Evolutionary conservation across 2,888 invertebrate genomes (phyloP).

Genomic region (Hartigia nigra): DNA sequence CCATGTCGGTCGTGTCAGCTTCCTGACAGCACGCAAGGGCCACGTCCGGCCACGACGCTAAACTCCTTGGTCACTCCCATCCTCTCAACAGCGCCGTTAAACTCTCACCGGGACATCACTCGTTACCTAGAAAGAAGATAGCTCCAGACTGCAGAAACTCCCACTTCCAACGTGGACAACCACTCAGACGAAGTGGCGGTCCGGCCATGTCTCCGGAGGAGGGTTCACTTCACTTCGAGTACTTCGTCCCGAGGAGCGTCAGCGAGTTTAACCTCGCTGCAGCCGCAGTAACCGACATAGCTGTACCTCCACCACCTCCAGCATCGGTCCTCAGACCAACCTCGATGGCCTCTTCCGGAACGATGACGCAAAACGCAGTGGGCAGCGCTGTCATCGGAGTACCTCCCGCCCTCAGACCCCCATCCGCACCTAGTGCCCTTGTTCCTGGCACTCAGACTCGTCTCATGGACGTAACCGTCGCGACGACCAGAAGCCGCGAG

Average conservation of each 20-base stretch:
- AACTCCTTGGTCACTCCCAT: slow-evolving; percentile 57
- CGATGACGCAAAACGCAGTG: slow-evolving; percentile 16
- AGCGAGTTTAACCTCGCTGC: slow-evolving; percentile 83
- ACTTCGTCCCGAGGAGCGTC: slow-evolving; percentile 85
- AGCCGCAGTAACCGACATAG: slow-evolving; percentile 72
- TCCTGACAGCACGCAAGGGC: slow-evolving; percentile 69
- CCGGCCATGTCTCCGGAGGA: slow-evolving; percentile 40
- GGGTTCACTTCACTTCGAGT: slow-evolving; percentile 70
- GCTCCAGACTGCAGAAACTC: slow-evolving; percentile 48
- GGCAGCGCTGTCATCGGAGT: slow-evolving; percentile 37
- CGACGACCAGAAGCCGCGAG: slow-evolving; percentile 70
- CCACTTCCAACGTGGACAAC: slow-evolving; percentile 75
- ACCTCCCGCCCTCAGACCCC: slow-evolving; percentile 46
- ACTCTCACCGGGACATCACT: slow-evolving; percentile 67
- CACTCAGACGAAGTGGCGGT: slow-evolving; percentile 73
- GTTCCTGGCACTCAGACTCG: slow-evolving; percentile 48
- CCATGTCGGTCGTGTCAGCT: slow-evolving; percentile 65
- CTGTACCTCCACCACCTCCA: slow-evolving; percentile 67
- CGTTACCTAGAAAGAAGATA: slow-evolving; percentile 67
- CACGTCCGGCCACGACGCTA: slow-evolving; percentile 66
- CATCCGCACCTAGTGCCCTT: slow-evolving; percentile 33
- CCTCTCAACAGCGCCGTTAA: slow-evolving; percentile 46
- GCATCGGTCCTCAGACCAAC: slow-evolving; percentile 53
- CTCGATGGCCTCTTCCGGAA: background rate
- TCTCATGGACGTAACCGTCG: slow-evolving; percentile 31